phyloP scores from a whole-genome alignment of 2,113 vertebrate species.

The Plestiodon gilberti region DNA sequence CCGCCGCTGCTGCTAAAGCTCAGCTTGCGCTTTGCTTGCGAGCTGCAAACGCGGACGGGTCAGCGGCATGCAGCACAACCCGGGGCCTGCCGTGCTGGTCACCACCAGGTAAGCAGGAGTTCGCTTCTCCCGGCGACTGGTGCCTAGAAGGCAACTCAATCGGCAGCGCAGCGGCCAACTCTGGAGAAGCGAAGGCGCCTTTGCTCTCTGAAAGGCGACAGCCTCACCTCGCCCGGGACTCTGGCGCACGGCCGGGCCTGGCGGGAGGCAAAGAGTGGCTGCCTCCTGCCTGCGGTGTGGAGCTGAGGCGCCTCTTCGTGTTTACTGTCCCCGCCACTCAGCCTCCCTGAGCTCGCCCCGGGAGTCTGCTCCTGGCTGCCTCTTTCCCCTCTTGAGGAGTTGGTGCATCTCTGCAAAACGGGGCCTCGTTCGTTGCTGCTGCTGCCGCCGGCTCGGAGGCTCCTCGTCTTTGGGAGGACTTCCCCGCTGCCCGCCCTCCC shows the following conservation, averaged over 20 bases:
- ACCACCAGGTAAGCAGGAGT: slow-evolving; percentile 51
- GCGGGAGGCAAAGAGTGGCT: background rate
- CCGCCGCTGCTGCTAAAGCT: no score
- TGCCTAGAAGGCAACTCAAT: no score
- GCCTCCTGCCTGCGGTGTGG: no score
- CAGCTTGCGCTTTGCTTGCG: background rate
- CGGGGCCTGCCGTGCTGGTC: slow-evolving; percentile 46
- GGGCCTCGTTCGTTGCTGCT: no score
- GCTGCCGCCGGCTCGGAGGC: slow-evolving; percentile 10
- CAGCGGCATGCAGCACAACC: slow-evolving; percentile 45
- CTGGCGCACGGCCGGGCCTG: background rate
- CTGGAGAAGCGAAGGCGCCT: no score
- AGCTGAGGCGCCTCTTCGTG: no score
- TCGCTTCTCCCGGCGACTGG: no score
- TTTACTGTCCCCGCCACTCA: no score
- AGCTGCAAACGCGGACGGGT: background rate
- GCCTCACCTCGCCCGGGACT: background rate
- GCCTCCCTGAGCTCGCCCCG: background rate
- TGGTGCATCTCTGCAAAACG: no score
- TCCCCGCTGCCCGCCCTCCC: slow-evolving; percentile 28
- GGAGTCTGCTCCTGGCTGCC: background rate
- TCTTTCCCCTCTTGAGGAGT: background rate
- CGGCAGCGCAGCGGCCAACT: background rate
- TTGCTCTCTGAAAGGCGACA: no score
- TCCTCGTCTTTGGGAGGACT: slow-evolving; percentile 22